These are phyloP conservation scores for Microctenopoma steveboyesi DNA, from an alignment of 2,797 vertebrate species.

Conservation along the genomic window DNA sequence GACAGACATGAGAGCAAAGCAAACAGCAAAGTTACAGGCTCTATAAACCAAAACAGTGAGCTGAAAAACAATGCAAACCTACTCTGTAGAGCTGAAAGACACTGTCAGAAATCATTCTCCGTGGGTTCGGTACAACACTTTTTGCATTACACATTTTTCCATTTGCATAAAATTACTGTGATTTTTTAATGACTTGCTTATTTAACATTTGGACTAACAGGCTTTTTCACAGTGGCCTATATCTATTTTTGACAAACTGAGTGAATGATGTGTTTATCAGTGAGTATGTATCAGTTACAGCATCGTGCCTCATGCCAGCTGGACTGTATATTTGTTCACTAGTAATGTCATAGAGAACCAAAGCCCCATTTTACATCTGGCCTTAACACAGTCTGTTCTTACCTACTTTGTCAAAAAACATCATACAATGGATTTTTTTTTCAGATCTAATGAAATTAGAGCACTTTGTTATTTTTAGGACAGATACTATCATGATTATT, in stretches of 20 bases:
- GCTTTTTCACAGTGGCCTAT: conserved; percentile 21
- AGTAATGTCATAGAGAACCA: conserved; percentile 14
- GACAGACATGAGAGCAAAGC: too few species aligned
- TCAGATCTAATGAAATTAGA: neutral
- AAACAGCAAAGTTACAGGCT: too few species aligned
- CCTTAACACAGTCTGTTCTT: neutral
- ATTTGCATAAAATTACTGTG: too few species aligned
- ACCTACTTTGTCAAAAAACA: conserved; percentile 8
- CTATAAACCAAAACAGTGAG: too few species aligned
- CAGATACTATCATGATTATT: conserved; percentile 2
- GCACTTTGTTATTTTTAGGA: conserved; percentile 17
- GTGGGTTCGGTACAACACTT: too few species aligned
- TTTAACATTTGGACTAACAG: conserved; percentile 3
- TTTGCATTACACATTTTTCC: too few species aligned
- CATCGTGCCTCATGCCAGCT: conserved; percentile 17
- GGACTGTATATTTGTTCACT: conserved; percentile 4
- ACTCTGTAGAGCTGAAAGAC: too few species aligned
- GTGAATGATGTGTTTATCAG: conserved; percentile 10
- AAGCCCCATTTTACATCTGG: conserved; percentile 9
- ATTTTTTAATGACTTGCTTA: neutral
- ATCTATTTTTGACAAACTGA: conserved; percentile 22
- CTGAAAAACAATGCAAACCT: too few species aligned
- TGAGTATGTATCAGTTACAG: conserved; percentile 16
- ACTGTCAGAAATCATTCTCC: too few species aligned
- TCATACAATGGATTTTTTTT: neutral